Evolutionary conservation across 2,113 vertebrate genomes (phyloP), one percentile per base, ranked within the genome.

Genomic region (Anolis carolinensis): DNA sequence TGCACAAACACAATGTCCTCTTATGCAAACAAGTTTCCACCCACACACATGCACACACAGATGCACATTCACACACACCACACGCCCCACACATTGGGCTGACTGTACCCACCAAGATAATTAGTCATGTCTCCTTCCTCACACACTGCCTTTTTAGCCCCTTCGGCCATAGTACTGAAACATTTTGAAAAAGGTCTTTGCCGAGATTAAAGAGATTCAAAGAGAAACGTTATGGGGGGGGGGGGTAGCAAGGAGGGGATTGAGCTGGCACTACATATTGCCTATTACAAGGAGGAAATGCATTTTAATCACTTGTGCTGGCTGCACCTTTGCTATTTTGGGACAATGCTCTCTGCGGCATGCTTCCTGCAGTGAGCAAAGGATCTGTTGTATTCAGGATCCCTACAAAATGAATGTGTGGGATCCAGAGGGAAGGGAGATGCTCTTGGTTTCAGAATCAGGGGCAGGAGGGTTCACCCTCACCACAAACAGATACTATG

Each of bases 281-380:
- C 74, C 65, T 0, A 0, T 90, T 92, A 82, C 85, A 84, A 86
- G 87, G 89, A 86, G 87, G 89, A 79, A 84, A 89, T 84, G 50
- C 27, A 81, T 67, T 59, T 79, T 71, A 34, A 36, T 39, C 44
- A 67, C 48, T 79, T 87, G 70, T 83, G 65, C 86, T 88, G 77
- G 86, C 91, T 90, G 86, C 89, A 14, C 88, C 6, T 78, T 82
- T 73, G 83, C 77, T 73, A 48, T 77, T 68, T 50, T 81, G 86
- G 81, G 72, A 76, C 83, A 65, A 68, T 75, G 70, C 85, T 88
- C 63, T 93, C 81, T 89, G 87, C 85, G 85, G 81, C 0, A 0
- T 32, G 63, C 83, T 83, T 83, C 80, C 36, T 83, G 73, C 72
- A n/a, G 68, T 82, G 90, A 83, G 44, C 44, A 67, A 74, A 34